These are phyloP conservation scores for Sarcophaga variegata DNA, from an alignment of 2,888 invertebrate genomes.

Conservation along the genomic window DNA sequence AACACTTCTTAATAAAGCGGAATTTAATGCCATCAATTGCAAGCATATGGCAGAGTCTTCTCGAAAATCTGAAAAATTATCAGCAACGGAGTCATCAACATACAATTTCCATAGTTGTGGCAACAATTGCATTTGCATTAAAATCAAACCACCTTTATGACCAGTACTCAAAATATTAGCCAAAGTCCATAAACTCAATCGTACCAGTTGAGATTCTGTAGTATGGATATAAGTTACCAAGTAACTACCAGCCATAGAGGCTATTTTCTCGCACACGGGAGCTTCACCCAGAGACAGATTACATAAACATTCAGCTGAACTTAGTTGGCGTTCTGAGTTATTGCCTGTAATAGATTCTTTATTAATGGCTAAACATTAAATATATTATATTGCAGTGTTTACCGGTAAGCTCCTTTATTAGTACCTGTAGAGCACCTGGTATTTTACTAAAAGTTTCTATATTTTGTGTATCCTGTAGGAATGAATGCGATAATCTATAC, in stretches of 20 bases:
- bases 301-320: slow-evolving; percentile 79
- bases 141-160: slow-evolving; percentile 72
- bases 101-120: slow-evolving; percentile 77
- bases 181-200: slow-evolving; percentile 78
- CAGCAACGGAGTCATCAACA: slow-evolving; percentile 55
- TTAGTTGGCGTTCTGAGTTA: slow-evolving; percentile 75
- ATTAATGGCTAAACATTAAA: background rate
- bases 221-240: slow-evolving; percentile 77
- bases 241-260: slow-evolving; percentile 77
- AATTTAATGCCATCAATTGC: slow-evolving; percentile 72
- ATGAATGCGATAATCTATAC: slow-evolving; percentile 78
- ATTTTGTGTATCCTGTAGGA: slow-evolving; percentile 77
- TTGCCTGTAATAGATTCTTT: slow-evolving; percentile 71
- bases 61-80: slow-evolving; percentile 70
- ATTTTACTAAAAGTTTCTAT: slow-evolving; percentile 77
- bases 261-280: slow-evolving; percentile 78
- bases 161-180: slow-evolving; percentile 77
- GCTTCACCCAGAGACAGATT: slow-evolving; percentile 79
- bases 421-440: slow-evolving; percentile 78
- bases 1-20: slow-evolving; percentile 65
- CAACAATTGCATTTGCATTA: slow-evolving; percentile 78
- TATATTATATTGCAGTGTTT: background rate
- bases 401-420: slow-evolving; percentile 80
- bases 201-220: slow-evolving; percentile 74
- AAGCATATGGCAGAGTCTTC: slow-evolving; percentile 77